Evolutionary conservation across 2,888 invertebrate species (phyloP).

Genomic region (Helobdella robusta): DNA sequence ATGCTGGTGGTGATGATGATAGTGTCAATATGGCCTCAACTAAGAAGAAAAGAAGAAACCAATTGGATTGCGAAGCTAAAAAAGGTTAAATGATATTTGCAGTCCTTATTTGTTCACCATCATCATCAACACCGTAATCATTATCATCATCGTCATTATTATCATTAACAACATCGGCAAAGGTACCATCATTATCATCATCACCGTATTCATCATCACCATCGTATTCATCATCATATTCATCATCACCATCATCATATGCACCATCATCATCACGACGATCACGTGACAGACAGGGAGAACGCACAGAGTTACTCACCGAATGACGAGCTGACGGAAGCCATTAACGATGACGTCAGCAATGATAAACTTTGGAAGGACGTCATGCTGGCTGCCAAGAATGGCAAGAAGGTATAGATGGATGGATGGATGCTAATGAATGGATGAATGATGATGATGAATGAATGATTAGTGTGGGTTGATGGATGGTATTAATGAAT

Average conservation of each 20-base stretch:
- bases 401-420: conserved; percentile 38
- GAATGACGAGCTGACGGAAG: conserved; percentile 46
- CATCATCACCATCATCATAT: too few species aligned
- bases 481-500: too few species aligned
- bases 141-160: too few species aligned
- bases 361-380: conserved; percentile 65
- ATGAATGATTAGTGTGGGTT: not conserved
- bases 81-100: conserved; percentile 45
- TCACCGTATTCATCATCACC: too few species aligned
- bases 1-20: not conserved
- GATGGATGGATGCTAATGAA: not conserved
- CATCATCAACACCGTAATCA: too few species aligned
- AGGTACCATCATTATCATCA: too few species aligned
- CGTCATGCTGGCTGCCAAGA: conserved; percentile 54
- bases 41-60: conserved; percentile 36
- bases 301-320: conserved; percentile 45
- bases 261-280: conserved; percentile 15
- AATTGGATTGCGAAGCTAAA: conserved; percentile 40
- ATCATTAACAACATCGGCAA: too few species aligned
- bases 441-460: not conserved
- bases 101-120: conserved; percentile 35
- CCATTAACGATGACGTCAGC: conserved; percentile 55
- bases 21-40: not conserved
- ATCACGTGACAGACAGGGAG: too few species aligned
- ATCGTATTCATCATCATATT: too few species aligned